phyloP scores from a whole-genome alignment of 2,888 invertebrate species.

The Temnothorax rugatulus region DNA sequence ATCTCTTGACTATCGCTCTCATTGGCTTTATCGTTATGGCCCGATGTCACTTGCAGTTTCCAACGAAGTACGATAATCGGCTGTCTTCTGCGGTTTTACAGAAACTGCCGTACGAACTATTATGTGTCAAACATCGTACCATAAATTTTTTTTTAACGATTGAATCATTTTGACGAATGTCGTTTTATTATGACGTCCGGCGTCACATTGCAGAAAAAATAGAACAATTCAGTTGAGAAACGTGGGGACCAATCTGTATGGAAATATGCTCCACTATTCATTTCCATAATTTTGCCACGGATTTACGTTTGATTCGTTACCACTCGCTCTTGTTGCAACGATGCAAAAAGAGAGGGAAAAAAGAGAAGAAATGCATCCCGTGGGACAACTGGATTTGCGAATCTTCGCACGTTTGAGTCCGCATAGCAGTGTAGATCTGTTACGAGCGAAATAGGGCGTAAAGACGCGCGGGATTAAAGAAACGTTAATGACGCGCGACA shows the following conservation, averaged over 20 bases:
- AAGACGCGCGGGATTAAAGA: constrained; percentile 22
- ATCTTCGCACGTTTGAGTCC: constrained; percentile 20
- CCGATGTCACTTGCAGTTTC: constrained; percentile 4
- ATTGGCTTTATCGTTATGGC: background rate
- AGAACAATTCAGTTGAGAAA: constrained; percentile 1
- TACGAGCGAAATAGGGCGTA: constrained; percentile 17
- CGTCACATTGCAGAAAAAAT: constrained; percentile 5
- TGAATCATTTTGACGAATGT: constrained; percentile 10
- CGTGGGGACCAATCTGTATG: constrained; percentile 54
- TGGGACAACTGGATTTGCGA: background rate
- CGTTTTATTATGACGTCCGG: background rate
- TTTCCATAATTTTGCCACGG: constrained; percentile 31
- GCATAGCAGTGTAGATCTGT: constrained; percentile 1
- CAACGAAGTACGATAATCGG: background rate
- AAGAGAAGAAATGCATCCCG: background rate
- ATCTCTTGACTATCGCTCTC: background rate
- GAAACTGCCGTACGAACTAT: background rate
- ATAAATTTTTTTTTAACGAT: background rate
- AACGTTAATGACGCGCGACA: constrained; percentile 18
- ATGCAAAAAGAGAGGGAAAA: background rate
- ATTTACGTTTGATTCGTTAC: constrained; percentile 38
- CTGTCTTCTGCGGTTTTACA: background rate
- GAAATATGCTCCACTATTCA: constrained; percentile 54
- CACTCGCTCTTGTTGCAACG: constrained; percentile 7
- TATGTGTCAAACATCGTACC: background rate